These are phyloP conservation scores for Oryzias celebensis DNA, from an alignment of 2,113 vertebrate genomes.

Conservation along the genomic window DNA sequence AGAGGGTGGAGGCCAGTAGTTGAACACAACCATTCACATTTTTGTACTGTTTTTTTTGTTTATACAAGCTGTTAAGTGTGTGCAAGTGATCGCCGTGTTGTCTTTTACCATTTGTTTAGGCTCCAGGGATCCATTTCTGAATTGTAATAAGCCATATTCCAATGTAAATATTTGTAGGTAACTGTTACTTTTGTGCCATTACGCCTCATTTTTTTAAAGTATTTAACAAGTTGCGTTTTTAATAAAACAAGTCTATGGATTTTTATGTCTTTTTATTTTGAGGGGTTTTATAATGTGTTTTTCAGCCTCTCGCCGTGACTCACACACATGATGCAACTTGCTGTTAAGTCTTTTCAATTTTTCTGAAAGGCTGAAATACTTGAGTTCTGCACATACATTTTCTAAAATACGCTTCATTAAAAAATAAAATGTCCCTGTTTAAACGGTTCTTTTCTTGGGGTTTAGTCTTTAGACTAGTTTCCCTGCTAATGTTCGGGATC, in stretches of 20 bases:
- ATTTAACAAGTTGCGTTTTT: constrained; percentile 18
- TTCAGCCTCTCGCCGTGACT: no score
- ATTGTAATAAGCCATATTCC: constrained; percentile 57
- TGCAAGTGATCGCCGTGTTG: constrained; percentile 16
- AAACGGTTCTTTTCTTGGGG: neutral
- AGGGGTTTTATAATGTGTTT: neutral
- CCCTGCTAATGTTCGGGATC: constrained; percentile 32
- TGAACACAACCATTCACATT: constrained; percentile 47
- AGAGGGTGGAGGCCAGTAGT: constrained; percentile 32
- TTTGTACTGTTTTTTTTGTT: constrained; percentile 47
- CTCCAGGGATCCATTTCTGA: constrained; percentile 17
- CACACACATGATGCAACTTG: neutral
- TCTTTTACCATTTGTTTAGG: constrained; percentile 30
- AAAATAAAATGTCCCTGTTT: neutral
- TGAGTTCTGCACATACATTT: neutral
- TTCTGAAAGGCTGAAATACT: neutral
- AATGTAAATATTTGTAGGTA: constrained; percentile 34
- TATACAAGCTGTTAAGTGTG: constrained; percentile 29
- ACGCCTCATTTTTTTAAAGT: constrained; percentile 29
- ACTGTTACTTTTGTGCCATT: constrained; percentile 46
- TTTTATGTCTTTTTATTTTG: neutral
- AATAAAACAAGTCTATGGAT: neutral
- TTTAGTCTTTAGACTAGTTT: constrained; percentile 19
- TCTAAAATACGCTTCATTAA: neutral
- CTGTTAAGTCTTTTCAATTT: neutral